Conservation (phyloP, 2,888 invertebrate species). For the Steinernema hermaphroditum region DNA sequence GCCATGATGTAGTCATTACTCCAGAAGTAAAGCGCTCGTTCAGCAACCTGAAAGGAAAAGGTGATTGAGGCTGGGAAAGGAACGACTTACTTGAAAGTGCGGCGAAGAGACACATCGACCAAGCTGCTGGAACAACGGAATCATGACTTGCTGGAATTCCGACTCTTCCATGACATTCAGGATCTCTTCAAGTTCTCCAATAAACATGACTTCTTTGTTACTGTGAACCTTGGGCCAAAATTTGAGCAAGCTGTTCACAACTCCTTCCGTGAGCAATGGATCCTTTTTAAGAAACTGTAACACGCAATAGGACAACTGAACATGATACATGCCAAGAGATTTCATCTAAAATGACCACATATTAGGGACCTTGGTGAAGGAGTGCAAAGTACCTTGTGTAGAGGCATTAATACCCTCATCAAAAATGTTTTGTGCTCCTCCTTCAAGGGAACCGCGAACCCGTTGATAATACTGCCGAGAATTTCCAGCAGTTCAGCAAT, state of each 20-base stretch:
- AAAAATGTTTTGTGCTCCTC: conserved; percentile 97
- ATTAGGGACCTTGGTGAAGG: neutral
- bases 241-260: conserved; percentile 88
- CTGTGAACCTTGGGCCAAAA: conserved; percentile 99
- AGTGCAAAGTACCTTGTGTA: conserved; percentile 84
- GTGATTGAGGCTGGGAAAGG: too few relatives aligned
- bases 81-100: conserved; percentile 84
- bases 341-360: conserved; percentile 47
- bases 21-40: conserved; percentile 81
- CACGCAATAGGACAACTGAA: conserved; percentile 95
- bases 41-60: conserved; percentile 74
- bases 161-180: conserved; percentile 97
- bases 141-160: conserved; percentile 95
- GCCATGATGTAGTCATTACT: conserved; percentile 85
- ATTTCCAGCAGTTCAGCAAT: conserved; percentile 97
- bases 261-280: conserved; percentile 61
- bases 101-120: conserved; percentile 97
- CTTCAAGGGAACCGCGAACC: conserved; percentile 88
- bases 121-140: conserved; percentile 90
- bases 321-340: conserved; percentile 87
- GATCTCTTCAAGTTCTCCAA: conserved; percentile 92
- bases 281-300: conserved; percentile 94
- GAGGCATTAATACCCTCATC: conserved; percentile 86
- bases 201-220: conserved; percentile 80
- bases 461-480: conserved; percentile 75